Evolutionary conservation across 2,113 vertebrate species (phyloP).

Genomic region (Damaliscus lunatus): DNA sequence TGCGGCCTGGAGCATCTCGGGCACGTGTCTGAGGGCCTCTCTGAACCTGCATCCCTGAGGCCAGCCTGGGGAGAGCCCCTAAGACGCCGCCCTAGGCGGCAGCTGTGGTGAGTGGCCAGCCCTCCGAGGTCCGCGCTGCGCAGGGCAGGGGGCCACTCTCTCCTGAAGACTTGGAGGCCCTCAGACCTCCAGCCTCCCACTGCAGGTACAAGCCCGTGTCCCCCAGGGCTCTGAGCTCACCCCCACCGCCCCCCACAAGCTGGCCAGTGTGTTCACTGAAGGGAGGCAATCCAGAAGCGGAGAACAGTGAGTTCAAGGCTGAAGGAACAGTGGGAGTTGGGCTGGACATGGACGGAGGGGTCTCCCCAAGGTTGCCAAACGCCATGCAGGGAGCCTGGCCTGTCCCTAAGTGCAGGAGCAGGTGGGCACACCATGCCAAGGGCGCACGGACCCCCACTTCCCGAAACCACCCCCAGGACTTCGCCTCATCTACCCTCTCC

Average conservation of each 20-base stretch:
- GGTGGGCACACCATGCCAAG: neutral
- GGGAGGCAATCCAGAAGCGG: accelerated
- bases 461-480: neutral
- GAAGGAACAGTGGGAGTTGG: too few relatives aligned
- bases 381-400: neutral
- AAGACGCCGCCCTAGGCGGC: accelerated
- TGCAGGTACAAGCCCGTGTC: accelerated
- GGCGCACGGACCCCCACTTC: accelerated
- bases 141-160: neutral
- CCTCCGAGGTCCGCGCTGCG: accelerated
- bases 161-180: neutral
- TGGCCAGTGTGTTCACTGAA: too few relatives aligned
- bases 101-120: neutral
- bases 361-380: neutral
- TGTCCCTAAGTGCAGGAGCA: neutral
- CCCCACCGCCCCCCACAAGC: neutral
- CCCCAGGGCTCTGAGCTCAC: neutral
- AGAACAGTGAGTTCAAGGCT: neutral
- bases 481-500: accelerated
- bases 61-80: neutral
- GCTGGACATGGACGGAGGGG: neutral
- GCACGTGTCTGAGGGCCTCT: neutral
- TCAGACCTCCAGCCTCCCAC: neutral
- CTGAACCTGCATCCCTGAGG: accelerated
- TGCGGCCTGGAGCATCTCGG: accelerated